Evolutionary conservation across 2,888 invertebrate species (phyloP), one percentile per base, ranked within the genome.

Genomic region (Aphodius granarius): DNA sequence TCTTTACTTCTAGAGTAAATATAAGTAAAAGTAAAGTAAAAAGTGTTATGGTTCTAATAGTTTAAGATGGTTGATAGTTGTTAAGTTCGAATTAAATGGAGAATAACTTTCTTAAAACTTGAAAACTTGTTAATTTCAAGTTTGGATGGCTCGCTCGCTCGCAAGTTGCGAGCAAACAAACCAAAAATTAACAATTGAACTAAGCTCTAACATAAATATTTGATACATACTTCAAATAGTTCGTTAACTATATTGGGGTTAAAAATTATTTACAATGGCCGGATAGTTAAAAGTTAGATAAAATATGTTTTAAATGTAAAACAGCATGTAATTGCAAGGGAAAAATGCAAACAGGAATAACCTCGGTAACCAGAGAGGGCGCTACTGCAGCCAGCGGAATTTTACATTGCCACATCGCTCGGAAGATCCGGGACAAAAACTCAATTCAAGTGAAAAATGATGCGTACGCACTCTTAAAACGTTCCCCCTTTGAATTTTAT

Each of bases 251-350:
- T n/a, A n/a, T n/a, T n/a, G n/a, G n/a, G n/a, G n/a, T n/a, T n/a
- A n/a, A n/a, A n/a, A n/a, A n/a, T n/a, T n/a, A n/a, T n/a, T n/a
- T 3, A 43, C 43, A 43, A 43, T 9, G 9, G 43, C 3, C 43
- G 43, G 43, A 22, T 19, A 68, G 21, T 68, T 68, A 68, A 68
- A 20, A 68, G 68, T 20, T 20, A 20, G 68, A 68, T 68, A 68
- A 21, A 68, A 68, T 68, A 20, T 68, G 21, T 68, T 68, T 68
- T 68, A 6, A 19, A 16, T 22, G 19, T n/a, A 13, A 22, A 68
- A 68, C n/a, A n/a, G n/a, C n/a, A 68, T 20, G 68, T 21, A 68
- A 68, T 68, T 68, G 20, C 68, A 68, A n/a, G 4, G 68, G 68
- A 68, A 20, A 68, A 43, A 0, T 43, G 21, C 20, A 68, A 68